Evolutionary conservation across 1,140 invertebrate species (phyloP).

Genomic region (Zaprionus davidi): DNA sequence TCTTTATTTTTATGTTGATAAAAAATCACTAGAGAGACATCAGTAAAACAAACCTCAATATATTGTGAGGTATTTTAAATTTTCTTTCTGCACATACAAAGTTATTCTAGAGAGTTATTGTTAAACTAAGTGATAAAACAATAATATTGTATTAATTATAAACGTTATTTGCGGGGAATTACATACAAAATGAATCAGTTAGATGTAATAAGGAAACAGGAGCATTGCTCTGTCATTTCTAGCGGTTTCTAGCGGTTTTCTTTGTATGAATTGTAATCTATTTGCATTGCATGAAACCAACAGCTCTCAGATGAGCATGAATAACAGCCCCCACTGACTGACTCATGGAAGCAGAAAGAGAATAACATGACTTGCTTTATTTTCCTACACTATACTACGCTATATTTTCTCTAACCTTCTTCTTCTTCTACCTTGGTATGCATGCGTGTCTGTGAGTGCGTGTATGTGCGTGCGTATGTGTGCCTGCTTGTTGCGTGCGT

Average conservation of each 20-base stretch:
- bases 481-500: conserved; percentile 1
- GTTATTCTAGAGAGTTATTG: too few relatives aligned
- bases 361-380: conserved; percentile 1
- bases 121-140: neutral
- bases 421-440: neutral
- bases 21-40: neutral
- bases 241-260: neutral
- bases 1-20: too few relatives aligned
- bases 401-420: neutral
- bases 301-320: neutral
- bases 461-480: neutral
- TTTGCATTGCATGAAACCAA: neutral
- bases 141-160: neutral
- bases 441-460: conserved; percentile 3
- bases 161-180: neutral
- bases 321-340: neutral
- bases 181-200: neutral
- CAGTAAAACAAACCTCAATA: neutral
- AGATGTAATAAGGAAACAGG: neutral
- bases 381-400: neutral
- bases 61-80: neutral
- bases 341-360: neutral
- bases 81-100: too few relatives aligned
- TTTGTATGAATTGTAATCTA: neutral
- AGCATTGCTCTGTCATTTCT: neutral